Evolutionary conservation across 2,888 invertebrate species (phyloP).

Genomic region (Lacanobia oleracea): DNA sequence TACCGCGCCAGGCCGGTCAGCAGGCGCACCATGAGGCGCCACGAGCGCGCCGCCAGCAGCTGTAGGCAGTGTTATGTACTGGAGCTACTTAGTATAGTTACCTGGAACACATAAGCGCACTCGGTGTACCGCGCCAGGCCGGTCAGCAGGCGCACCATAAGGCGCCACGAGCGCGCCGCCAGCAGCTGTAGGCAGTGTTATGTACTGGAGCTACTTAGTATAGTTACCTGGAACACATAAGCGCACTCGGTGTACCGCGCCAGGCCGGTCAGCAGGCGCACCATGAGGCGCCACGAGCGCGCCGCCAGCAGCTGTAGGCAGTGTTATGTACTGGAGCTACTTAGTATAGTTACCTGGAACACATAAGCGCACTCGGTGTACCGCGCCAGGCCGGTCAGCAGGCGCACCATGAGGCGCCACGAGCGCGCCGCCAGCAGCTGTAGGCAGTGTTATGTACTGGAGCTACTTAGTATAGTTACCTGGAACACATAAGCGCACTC

Average conservation of each 20-base stretch:
- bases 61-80: too few relatives aligned
- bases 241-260: conserved; percentile 97
- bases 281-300: conserved; percentile 95
- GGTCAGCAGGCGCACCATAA: too few relatives aligned
- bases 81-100: too few relatives aligned
- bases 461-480: too few relatives aligned
- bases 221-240: conserved; percentile 94
- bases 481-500: too few relatives aligned
- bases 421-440: conserved; percentile 92
- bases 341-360: conserved; percentile 91
- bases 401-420: conserved; percentile 95
- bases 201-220: too few relatives aligned
- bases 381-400: conserved; percentile 95
- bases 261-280: conserved; percentile 95
- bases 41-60: conserved; percentile 93
- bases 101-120: too few relatives aligned
- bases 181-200: conserved; percentile 80
- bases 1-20: conserved; percentile 96
- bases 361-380: conserved; percentile 97
- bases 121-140: too few relatives aligned
- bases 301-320: conserved; percentile 93
- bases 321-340: background rate
- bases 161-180: conserved; percentile 90
- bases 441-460: too few relatives aligned
- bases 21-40: conserved; percentile 95